Evolutionary conservation across 2,113 vertebrate species (phyloP).

Genomic region (Syrmaticus mikado): DNA sequence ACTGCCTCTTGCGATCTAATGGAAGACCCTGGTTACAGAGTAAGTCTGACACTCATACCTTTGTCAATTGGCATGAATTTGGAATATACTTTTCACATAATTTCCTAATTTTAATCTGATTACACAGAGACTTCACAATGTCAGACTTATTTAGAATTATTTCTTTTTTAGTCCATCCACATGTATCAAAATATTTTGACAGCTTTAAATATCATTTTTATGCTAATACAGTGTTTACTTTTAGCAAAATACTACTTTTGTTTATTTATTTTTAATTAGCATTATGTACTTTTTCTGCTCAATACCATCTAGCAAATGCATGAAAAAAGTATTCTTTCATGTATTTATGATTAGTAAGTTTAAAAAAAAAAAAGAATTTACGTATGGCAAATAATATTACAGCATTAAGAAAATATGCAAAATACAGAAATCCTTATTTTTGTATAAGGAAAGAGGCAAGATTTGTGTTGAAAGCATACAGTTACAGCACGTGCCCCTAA

Average conservation of each 20-base stretch:
- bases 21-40: conserved; percentile 92
- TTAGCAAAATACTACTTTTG: not conserved
- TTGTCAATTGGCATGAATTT: not conserved
- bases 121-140: not conserved
- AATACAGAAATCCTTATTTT: not conserved
- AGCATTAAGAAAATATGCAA: not conserved
- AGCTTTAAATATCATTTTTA: not conserved
- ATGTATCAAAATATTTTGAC: not conserved
- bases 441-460: not conserved
- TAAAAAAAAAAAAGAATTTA: not conserved
- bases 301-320: not conserved
- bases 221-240: not conserved
- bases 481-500: not conserved
- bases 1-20: conserved; percentile 86
- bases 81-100: not conserved
- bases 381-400: not conserved
- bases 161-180: not conserved
- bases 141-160: not conserved
- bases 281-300: not conserved
- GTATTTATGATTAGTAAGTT: not conserved
- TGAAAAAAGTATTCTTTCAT: not conserved
- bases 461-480: not conserved
- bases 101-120: not conserved
- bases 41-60: conserved; percentile 52
- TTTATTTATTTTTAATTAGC: not conserved